These are phyloP conservation scores for Phrynocephalus vlangalii DNA, from an alignment of 2,797 vertebrate species.

Conservation along the genomic window DNA sequence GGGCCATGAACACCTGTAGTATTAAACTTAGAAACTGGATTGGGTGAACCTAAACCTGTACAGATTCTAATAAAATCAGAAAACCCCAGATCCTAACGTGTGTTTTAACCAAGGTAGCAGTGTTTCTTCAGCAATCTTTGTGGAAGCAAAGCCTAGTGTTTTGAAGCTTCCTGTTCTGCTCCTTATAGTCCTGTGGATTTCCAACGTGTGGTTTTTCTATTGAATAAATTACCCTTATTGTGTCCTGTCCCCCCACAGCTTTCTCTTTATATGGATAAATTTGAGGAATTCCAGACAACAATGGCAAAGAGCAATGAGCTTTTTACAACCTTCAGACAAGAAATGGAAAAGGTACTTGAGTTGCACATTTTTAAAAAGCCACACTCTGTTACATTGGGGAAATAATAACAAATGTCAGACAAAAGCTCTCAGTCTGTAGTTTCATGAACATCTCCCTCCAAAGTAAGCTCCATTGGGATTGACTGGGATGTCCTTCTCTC, in stretches of 20 bases:
- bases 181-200: not conserved
- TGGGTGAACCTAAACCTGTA: not conserved
- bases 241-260: constrained; percentile 80
- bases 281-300: constrained; percentile 98
- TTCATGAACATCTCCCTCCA: too few relatives aligned
- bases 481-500: not conserved
- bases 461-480: not conserved
- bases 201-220: not conserved
- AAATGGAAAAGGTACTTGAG: constrained; percentile 96
- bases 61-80: not conserved
- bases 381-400: not conserved
- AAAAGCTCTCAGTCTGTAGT: not conserved
- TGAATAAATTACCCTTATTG: not conserved
- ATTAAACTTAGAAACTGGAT: not conserved
- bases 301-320: constrained; percentile 99
- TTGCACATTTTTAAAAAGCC: not conserved
- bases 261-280: constrained; percentile 99
- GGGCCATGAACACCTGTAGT: too few relatives aligned
- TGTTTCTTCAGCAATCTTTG: not conserved
- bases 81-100: too few relatives aligned
- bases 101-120: too few relatives aligned
- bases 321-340: constrained; percentile 98
- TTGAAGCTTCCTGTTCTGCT: not conserved
- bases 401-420: not conserved
- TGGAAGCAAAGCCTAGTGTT: not conserved